Evolutionary conservation across 2,113 vertebrate species (phyloP).

Genomic region (Nothobranchius furzeri): DNA sequence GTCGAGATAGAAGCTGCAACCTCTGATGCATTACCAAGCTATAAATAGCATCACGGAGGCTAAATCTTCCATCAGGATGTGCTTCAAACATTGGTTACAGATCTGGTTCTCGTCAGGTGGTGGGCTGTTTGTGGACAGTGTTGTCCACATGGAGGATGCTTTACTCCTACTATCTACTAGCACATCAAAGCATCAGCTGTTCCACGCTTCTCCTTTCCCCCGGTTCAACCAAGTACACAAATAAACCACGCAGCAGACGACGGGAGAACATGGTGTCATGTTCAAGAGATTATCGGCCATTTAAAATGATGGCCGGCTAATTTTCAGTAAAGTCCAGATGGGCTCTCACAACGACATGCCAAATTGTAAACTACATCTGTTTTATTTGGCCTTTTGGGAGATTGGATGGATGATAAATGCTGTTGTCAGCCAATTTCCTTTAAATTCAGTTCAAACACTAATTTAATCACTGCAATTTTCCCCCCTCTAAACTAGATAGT

Average conservation of each 20-base stretch:
- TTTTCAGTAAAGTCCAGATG: conserved; percentile 47
- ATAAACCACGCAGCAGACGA: not conserved
- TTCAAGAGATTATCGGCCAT: conserved; percentile 47
- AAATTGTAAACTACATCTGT: conserved; percentile 31
- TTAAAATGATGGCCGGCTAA: conserved; percentile 30
- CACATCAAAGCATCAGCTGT: conserved; percentile 15
- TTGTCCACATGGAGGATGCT: conserved; percentile 9
- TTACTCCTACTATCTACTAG: conserved; percentile 6
- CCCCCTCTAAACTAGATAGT: not conserved
- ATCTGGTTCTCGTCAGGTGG: conserved; percentile 44
- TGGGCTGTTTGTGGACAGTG: conserved; percentile 34
- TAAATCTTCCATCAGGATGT: conserved; percentile 69
- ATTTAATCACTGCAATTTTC: conserved; percentile 17
- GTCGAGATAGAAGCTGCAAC: conserved; percentile 70
- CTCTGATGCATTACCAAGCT: conserved; percentile 73
- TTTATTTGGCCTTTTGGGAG: conserved; percentile 11
- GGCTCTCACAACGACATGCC: conserved; percentile 8
- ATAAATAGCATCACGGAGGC: conserved; percentile 71
- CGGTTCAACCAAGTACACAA: conserved; percentile 12
- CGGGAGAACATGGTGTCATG: conserved; percentile 15
- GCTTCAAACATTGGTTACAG: conserved; percentile 70
- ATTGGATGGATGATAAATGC: conserved; percentile 17
- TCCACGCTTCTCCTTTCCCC: not conserved
- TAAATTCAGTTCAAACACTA: conserved; percentile 27
- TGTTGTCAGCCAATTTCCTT: conserved; percentile 37